A percentile compares a stretch with the other conserved stretches of the same genome.
These are phyloP conservation scores for Malacoctenus gilli DNA, from an alignment of 2,797 vertebrate genomes.

Conservation along the genomic window DNA sequence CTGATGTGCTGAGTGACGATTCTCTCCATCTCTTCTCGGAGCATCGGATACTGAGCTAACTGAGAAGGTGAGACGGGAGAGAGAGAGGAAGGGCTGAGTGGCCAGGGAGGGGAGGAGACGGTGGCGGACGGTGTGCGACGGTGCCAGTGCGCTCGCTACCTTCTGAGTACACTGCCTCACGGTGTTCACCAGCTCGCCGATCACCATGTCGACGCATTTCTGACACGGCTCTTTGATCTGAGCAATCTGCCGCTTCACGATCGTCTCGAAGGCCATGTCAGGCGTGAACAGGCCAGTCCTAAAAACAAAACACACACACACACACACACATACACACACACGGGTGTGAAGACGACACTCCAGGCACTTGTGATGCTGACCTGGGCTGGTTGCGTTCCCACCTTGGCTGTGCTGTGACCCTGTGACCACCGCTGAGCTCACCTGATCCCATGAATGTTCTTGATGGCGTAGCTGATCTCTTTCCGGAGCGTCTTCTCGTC, in stretches of 20 bases:
- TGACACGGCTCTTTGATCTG: conserved; percentile 96
- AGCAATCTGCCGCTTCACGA: conserved; percentile 95
- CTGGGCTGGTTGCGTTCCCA: too few species aligned
- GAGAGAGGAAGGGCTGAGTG: too few species aligned
- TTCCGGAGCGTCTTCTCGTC: too few species aligned
- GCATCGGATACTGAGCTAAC: conserved; percentile 95
- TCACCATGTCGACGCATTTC: conserved; percentile 98
- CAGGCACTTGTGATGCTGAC: too few species aligned
- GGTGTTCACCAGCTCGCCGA: conserved; percentile 94
- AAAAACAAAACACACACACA: neutral
- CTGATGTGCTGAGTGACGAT: conserved; percentile 97
- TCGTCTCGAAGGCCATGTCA: conserved; percentile 98
- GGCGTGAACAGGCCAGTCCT: conserved; percentile 83
- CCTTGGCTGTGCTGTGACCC: too few species aligned
- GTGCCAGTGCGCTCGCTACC: too few species aligned
- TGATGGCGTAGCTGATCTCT: conserved; percentile 99
- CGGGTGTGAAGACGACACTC: neutral
- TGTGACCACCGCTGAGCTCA: too few species aligned
- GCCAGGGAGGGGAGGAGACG: neutral
- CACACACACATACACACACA: too few species aligned
- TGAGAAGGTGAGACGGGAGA: conserved; percentile 55
- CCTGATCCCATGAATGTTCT: conserved; percentile 99
- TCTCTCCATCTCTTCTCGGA: conserved; percentile 97
- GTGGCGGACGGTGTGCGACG: too few species aligned
- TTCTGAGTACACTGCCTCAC: conserved; percentile 97